These are phyloP conservation scores for Coenonympha glycerion DNA, from an alignment of 2,888 invertebrate genomes.

Conservation along the genomic window DNA sequence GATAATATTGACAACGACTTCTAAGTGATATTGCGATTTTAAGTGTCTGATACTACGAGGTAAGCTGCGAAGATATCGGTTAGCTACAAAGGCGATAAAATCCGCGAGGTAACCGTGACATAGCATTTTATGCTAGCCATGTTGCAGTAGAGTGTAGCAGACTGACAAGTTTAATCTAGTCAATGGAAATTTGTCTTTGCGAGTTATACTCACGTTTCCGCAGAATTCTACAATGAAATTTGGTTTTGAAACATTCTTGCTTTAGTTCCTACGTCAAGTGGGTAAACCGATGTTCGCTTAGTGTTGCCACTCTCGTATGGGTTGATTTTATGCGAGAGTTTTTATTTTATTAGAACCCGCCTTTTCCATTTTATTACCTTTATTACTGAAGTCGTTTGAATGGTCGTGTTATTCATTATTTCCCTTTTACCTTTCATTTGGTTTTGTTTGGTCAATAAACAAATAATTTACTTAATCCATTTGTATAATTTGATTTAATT, in stretches of 20 bases:
- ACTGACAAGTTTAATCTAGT: constrained; percentile 69
- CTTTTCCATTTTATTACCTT: neutral
- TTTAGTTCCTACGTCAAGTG: constrained; percentile 25
- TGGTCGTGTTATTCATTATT: neutral
- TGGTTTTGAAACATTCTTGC: constrained; percentile 50
- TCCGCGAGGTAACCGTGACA: too few relatives aligned
- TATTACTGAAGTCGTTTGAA: too few relatives aligned
- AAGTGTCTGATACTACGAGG: too few relatives aligned
- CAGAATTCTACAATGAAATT: constrained; percentile 63
- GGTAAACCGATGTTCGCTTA: constrained; percentile 17
- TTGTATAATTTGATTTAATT: too few relatives aligned
- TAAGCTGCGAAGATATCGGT: neutral
- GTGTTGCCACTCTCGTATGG: constrained; percentile 3
- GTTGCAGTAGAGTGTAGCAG: constrained; percentile 51
- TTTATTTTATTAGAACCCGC: neutral
- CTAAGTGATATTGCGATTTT: too few relatives aligned
- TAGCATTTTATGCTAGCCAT: constrained; percentile 35
- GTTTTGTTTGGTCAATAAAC: too few relatives aligned
- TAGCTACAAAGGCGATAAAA: too few relatives aligned
- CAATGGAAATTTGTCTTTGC: constrained; percentile 67
- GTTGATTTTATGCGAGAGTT: constrained; percentile 9
- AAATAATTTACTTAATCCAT: too few relatives aligned
- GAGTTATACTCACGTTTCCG: constrained; percentile 60
- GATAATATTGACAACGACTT: too few relatives aligned
- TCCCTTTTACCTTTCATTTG: too few relatives aligned